Evolutionary conservation across 2,113 vertebrate species (phyloP).

Genomic region (Lethenteron camtschaticum): DNA sequence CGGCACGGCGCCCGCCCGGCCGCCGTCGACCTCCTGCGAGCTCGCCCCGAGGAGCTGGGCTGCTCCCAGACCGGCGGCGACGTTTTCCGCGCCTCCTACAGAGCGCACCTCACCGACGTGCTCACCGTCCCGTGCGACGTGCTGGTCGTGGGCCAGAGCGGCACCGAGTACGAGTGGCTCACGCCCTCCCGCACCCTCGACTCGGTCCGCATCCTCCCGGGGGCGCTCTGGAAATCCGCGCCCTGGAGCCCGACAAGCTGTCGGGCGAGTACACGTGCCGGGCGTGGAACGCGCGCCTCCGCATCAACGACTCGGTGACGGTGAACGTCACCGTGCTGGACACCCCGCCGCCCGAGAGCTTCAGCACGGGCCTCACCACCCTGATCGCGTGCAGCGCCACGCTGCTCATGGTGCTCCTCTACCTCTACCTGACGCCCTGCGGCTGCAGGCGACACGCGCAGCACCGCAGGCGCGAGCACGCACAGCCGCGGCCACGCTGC

Average conservation of each 20-base stretch:
- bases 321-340: conserved; percentile 27
- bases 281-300: conserved; percentile 29
- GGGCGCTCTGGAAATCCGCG: conserved; percentile 18
- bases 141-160: too few relatives aligned
- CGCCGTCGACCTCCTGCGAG: conserved; percentile 17
- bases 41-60: conserved; percentile 17
- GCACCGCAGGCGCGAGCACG: too few relatives aligned
- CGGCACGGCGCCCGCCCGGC: conserved; percentile 8
- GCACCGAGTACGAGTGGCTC: too few relatives aligned
- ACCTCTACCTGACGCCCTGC: conserved; percentile 54
- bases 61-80: conserved; percentile 25
- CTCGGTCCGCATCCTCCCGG: conserved; percentile 30
- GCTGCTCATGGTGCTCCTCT: conserved; percentile 48
- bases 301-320: conserved; percentile 22
- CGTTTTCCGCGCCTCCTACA: conserved; percentile 21
- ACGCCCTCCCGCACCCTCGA: conserved; percentile 6
- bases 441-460: conserved; percentile 20
- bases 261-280: conserved; percentile 30
- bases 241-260: conserved; percentile 29
- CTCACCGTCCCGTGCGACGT: conserved; percentile 19
- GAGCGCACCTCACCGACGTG: conserved; percentile 28
- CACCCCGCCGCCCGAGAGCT: conserved; percentile 28
- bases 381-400: conserved; percentile 52
- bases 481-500: too few relatives aligned
- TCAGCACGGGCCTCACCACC: conserved; percentile 57